Percentiles rank a stretch among this genome's conserved stretches.
These are phyloP conservation scores for Labeo calbasu DNA, from an alignment of 2,797 vertebrate species.

Conservation along the genomic window DNA sequence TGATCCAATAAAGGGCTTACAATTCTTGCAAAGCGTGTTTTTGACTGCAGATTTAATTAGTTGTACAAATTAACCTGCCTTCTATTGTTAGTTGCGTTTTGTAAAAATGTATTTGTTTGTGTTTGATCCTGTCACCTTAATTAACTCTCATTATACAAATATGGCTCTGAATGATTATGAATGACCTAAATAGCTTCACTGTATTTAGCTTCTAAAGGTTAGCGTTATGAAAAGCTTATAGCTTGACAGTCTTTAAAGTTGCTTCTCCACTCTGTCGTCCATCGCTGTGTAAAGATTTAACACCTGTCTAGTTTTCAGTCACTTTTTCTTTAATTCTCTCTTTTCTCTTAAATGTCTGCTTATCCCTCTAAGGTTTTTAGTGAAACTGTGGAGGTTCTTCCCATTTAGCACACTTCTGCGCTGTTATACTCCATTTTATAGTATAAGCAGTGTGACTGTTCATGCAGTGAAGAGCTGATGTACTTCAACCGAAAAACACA, in stretches of 20 bases:
- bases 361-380: not conserved
- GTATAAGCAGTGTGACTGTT: not conserved
- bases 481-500: not conserved
- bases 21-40: too few species aligned
- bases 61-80: too few species aligned
- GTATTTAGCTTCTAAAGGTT: not conserved
- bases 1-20: too few species aligned
- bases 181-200: not conserved
- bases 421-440: not conserved
- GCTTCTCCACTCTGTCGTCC: not conserved
- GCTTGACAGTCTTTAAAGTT: not conserved
- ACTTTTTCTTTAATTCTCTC: not conserved
- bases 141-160: not conserved
- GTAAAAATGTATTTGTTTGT: not conserved
- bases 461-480: not conserved
- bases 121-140: too few species aligned
- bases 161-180: not conserved
- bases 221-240: not conserved
- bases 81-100: not conserved
- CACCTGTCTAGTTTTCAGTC: not conserved
- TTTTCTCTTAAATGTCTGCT: not conserved
- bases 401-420: not conserved
- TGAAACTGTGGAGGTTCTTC: not conserved
- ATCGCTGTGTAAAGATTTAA: not conserved
- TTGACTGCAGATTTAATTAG: too few species aligned